A percentile compares a stretch with the other conserved stretches of the same genome.
Conservation (phyloP, 2,888 invertebrate genomes). For the Octonoba sinensis region DNA sequence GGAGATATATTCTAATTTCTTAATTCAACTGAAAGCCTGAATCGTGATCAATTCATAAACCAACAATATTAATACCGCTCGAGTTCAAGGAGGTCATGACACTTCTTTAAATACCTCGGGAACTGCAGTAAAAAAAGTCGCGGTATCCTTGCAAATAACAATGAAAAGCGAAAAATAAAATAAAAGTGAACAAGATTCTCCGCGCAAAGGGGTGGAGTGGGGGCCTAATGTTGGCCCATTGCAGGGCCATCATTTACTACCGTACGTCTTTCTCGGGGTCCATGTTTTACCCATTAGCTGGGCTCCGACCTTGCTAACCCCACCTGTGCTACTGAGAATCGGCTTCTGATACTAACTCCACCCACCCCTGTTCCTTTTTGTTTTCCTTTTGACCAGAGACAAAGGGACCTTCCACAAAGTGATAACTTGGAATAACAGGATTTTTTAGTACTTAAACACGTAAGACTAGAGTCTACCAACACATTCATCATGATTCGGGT, state of each 20-base stretch:
- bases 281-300: conserved; percentile 63
- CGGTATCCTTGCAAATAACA: conserved; percentile 8
- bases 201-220: not conserved
- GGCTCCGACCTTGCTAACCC: conserved; percentile 58
- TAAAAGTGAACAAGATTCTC: no score
- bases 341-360: conserved; percentile 53
- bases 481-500: no score
- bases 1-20: conserved; percentile 47
- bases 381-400: not conserved
- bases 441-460: no score
- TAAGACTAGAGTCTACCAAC: no score
- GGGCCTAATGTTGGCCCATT: conserved; percentile 37
- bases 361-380: conserved; percentile 42
- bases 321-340: conserved; percentile 57
- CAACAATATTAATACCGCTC: conserved; percentile 35
- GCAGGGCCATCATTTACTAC: conserved; percentile 54
- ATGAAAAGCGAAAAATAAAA: not conserved
- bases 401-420: conserved; percentile 18
- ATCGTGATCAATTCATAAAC: conserved; percentile 62
- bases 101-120: not conserved
- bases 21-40: conserved; percentile 41
- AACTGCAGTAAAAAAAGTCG: conserved; percentile 1
- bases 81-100: conserved; percentile 15
- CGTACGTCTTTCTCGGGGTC: conserved; percentile 39
- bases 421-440: no score